Conservation (phyloP, 2,113 vertebrate genomes). For the Micromys minutus region DNA sequence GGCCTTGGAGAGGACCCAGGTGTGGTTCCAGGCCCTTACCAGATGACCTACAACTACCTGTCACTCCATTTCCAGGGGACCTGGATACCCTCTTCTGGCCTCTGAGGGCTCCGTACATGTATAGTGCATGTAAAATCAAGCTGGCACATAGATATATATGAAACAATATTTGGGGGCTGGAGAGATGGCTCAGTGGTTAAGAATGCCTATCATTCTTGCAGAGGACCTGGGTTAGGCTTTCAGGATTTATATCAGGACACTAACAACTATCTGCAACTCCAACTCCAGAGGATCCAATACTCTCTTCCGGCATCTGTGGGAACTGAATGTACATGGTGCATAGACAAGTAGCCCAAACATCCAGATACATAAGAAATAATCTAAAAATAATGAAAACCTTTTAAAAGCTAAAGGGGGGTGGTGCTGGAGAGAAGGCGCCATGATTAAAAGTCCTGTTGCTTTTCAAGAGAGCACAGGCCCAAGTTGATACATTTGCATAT, state of each 20-base stretch:
- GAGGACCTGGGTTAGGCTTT: background rate
- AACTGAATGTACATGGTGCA: background rate
- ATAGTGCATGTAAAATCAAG: background rate
- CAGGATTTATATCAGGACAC: background rate
- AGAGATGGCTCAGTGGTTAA: background rate
- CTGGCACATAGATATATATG: background rate
- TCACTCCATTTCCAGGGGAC: background rate
- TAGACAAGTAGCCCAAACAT: background rate
- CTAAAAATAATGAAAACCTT: background rate
- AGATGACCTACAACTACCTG: background rate
- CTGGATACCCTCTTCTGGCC: background rate
- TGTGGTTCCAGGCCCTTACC: background rate
- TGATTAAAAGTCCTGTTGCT: background rate
- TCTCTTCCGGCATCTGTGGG: background rate
- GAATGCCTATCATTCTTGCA: background rate
- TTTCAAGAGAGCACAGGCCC: background rate
- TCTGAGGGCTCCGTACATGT: background rate
- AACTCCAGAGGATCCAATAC: background rate
- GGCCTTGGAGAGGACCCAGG: fast-evolving
- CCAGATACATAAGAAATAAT: background rate
- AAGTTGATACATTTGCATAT: background rate
- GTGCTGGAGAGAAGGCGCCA: background rate
- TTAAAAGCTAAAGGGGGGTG: background rate
- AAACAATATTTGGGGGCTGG: background rate
- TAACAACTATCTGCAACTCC: background rate